These are phyloP conservation scores for Cinara cedri DNA, from an alignment of 2,888 invertebrate genomes.

Conservation along the genomic window DNA sequence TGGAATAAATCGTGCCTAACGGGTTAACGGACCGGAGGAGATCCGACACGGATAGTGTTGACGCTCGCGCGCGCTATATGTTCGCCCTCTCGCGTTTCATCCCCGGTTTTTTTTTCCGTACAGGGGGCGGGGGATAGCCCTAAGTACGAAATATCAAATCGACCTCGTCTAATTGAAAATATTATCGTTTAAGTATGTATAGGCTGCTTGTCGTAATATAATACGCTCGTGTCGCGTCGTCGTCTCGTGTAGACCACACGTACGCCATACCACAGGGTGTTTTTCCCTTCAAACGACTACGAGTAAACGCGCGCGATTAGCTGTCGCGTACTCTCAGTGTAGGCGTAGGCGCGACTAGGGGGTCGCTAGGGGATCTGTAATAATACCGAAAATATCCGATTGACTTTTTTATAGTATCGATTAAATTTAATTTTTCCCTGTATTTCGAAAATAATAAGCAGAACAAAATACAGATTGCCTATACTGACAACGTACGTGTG, in stretches of 20 bases:
- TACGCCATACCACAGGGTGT: not conserved
- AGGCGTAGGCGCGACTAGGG: too few species aligned
- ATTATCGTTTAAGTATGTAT: constrained; percentile 13
- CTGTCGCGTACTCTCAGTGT: too few species aligned
- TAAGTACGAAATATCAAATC: constrained; percentile 15
- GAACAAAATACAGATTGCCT: too few species aligned
- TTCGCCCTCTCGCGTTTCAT: not conserved
- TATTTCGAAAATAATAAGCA: too few species aligned
- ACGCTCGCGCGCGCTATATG: not conserved
- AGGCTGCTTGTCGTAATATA: not conserved
- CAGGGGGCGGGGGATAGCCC: not conserved
- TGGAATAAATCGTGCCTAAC: constrained; percentile 19
- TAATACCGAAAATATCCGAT: too few species aligned
- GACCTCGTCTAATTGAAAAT: constrained; percentile 41
- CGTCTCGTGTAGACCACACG: not conserved
- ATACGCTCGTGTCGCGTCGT: not conserved
- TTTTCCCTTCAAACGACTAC: not conserved
- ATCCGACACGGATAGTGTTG: not conserved
- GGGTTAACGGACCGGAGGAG: constrained; percentile 29
- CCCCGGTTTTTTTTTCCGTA: not conserved
- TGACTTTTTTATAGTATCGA: too few species aligned
- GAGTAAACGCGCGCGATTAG: too few species aligned
- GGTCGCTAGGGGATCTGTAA: too few species aligned
- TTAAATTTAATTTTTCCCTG: too few species aligned
- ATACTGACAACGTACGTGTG: too few species aligned